Conservation (phyloP, 2,797 vertebrate species). For the Oceanodroma leucorhoa region DNA sequence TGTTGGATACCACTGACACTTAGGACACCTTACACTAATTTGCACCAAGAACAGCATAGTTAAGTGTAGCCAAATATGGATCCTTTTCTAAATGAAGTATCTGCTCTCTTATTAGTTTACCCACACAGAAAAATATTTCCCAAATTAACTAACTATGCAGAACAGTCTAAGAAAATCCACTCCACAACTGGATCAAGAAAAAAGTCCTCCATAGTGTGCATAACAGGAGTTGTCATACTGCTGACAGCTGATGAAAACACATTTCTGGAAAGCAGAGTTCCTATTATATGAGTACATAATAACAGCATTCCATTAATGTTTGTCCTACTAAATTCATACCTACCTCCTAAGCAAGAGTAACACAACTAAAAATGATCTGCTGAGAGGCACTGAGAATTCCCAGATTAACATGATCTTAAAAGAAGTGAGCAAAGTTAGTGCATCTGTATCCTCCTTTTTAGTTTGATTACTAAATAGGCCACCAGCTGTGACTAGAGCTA, state of each 20-base stretch:
- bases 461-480: neutral
- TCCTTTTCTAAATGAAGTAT: neutral
- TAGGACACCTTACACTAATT: neutral
- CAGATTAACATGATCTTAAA: neutral
- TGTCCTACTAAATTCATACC: neutral
- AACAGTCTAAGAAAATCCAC: neutral
- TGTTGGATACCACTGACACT: neutral
- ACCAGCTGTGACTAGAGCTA: neutral
- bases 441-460: neutral
- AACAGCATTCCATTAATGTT: neutral
- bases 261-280: neutral
- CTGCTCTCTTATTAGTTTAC: neutral
- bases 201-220: neutral
- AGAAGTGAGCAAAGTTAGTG: neutral
- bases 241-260: neutral
- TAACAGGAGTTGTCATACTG: neutral
- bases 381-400: neutral
- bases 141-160: neutral
- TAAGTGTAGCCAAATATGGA: neutral
- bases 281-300: neutral
- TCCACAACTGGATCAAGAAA: neutral
- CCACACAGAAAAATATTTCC: neutral
- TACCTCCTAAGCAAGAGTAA: neutral
- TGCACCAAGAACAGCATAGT: neutral
- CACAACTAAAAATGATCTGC: neutral